Conservation (phyloP, 2,888 invertebrate genomes). For the Xanthorhoe spadicearia region DNA sequence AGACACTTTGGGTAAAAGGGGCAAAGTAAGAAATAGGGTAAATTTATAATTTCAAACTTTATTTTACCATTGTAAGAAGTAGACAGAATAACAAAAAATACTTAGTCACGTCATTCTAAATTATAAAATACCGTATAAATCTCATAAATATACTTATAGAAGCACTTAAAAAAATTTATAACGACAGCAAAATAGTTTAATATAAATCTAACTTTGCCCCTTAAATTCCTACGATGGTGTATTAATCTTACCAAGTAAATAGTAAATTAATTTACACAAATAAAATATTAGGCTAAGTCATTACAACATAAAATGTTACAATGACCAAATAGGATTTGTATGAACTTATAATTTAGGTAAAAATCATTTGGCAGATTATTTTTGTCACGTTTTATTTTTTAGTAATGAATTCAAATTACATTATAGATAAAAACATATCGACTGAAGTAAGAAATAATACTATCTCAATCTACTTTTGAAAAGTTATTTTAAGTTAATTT, state of each 20-base stretch:
- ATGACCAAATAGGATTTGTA: not conserved
- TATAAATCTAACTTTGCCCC: not conserved
- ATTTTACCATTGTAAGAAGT: too few relatives aligned
- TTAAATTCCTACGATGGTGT: not conserved
- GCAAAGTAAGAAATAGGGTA: not conserved
- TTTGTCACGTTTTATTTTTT: too few relatives aligned
- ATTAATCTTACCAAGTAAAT: not conserved
- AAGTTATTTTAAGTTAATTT: too few relatives aligned
- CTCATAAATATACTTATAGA: not conserved
- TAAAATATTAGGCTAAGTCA: conserved; percentile 19
- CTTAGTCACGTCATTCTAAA: not conserved
- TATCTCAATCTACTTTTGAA: too few relatives aligned
- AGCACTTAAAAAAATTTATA: not conserved
- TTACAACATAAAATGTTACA: not conserved
- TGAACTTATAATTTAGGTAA: not conserved
- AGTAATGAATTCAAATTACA: too few relatives aligned
- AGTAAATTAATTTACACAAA: not conserved
- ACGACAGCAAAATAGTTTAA: not conserved
- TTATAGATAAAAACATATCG: too few relatives aligned
- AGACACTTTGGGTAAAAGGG: conserved; percentile 2
- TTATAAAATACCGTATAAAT: not conserved
- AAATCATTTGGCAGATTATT: too few relatives aligned
- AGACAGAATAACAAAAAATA: not conserved
- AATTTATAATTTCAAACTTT: not conserved
- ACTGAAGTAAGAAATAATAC: too few relatives aligned